Percentiles rank a stretch among this genome's conserved stretches.
phyloP scores from a whole-genome alignment of 1,140 invertebrate species.

The Cardiocondyla obscurior region DNA sequence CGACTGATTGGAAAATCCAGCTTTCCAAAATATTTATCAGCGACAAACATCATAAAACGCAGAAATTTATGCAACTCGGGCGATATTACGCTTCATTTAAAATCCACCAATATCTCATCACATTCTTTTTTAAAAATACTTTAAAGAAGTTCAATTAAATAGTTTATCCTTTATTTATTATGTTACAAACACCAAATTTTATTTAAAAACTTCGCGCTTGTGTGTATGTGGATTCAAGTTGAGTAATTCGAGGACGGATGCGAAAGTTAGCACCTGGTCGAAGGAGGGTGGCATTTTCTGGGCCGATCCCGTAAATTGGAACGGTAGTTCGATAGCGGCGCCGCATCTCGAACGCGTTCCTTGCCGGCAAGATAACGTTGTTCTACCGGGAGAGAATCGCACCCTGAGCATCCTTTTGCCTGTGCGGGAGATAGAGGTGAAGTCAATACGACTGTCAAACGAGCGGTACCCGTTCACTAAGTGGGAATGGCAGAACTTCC shows the following conservation, averaged over 20 bases:
- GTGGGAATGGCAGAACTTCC: conserved; percentile 74
- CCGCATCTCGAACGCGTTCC: conserved; percentile 80
- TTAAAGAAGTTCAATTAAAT: background rate
- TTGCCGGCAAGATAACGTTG: conserved; percentile 75
- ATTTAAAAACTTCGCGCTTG: background rate
- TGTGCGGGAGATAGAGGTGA: conserved; percentile 67
- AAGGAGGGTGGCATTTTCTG: conserved; percentile 75
- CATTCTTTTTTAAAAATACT: background rate
- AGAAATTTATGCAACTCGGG: background rate
- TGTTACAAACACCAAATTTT: too few relatives aligned
- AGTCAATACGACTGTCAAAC: conserved; percentile 63
- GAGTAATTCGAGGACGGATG: conserved; percentile 48
- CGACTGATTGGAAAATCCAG: background rate
- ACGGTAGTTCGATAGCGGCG: conserved; percentile 72
- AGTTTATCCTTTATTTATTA: too few relatives aligned
- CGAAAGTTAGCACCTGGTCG: conserved; percentile 66
- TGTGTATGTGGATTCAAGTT: conserved; percentile 60
- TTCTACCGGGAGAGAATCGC: conserved; percentile 71
- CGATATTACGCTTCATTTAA: background rate
- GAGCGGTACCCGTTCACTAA: conserved; percentile 51
- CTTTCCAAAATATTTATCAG: conserved; percentile 12
- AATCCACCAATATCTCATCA: background rate
- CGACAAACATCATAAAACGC: background rate
- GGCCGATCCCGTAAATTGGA: conserved; percentile 81
- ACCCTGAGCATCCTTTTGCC: conserved; percentile 76